These are phyloP conservation scores for Clarias gariepinus DNA, from an alignment of 2,113 vertebrate species.

Conservation along the genomic window DNA sequence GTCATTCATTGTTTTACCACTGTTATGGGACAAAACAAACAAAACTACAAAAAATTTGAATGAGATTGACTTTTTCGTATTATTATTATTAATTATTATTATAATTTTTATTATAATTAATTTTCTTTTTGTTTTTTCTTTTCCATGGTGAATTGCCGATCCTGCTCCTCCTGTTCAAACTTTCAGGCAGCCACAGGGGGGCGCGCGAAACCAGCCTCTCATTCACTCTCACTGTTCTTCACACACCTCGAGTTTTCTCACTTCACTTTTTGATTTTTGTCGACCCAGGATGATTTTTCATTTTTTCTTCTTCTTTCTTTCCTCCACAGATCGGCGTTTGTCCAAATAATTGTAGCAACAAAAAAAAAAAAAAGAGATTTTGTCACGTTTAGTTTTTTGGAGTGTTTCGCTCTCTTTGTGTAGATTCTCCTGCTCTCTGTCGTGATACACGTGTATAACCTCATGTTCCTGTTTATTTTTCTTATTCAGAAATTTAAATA, in stretches of 20 bases:
- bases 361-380: slow-evolving; percentile 31
- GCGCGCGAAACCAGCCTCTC: slow-evolving; percentile 56
- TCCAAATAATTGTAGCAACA: slow-evolving; percentile 57
- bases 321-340: slow-evolving; percentile 53
- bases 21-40: slow-evolving; percentile 49
- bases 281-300: neutral
- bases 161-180: slow-evolving; percentile 56
- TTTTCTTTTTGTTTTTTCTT: slow-evolving; percentile 50
- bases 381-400: slow-evolving; percentile 61
- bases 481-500: slow-evolving; percentile 77
- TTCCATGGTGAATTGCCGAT: slow-evolving; percentile 49
- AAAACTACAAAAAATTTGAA: slow-evolving; percentile 32
- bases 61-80: slow-evolving; percentile 28
- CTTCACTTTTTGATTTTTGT: neutral
- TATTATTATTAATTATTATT: slow-evolving; percentile 47
- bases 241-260: slow-evolving; percentile 35
- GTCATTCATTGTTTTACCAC: slow-evolving; percentile 60
- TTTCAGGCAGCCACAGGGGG: slow-evolving; percentile 66
- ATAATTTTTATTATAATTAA: slow-evolving; percentile 47
- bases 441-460: slow-evolving; percentile 71
- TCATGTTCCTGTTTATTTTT: slow-evolving; percentile 76
- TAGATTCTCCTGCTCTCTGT: slow-evolving; percentile 63
- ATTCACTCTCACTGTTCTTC: slow-evolving; percentile 54
- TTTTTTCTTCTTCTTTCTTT: neutral
- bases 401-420: slow-evolving; percentile 54